These are phyloP conservation scores for Neocrepidodera transversa DNA, from an alignment of 2,888 invertebrate genomes.

Conservation along the genomic window DNA sequence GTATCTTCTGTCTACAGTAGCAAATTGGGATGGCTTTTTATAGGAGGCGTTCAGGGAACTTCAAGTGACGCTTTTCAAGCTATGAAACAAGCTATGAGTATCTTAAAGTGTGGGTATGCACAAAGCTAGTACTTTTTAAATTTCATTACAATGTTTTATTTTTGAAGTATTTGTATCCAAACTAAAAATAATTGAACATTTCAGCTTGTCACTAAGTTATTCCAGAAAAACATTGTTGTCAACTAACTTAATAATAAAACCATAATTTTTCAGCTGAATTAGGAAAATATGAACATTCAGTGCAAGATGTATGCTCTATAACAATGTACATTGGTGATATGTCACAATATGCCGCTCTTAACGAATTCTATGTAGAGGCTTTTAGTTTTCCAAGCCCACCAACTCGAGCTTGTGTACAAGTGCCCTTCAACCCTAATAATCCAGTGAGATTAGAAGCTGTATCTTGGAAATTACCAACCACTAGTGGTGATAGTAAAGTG, in stretches of 20 bases:
- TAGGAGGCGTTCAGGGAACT: slow-evolving; percentile 80
- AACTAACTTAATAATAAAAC: not conserved
- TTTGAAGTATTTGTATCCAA: not conserved
- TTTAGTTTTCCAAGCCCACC: slow-evolving; percentile 84
- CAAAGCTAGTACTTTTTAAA: slow-evolving; percentile 28
- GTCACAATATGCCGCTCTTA: slow-evolving; percentile 78
- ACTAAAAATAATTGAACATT: not conserved
- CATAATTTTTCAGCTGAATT: slow-evolving; percentile 40
- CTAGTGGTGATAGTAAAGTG: slow-evolving; percentile 45
- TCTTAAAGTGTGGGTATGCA: slow-evolving; percentile 79
- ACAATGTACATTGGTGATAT: slow-evolving; percentile 86
- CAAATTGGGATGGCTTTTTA: slow-evolving; percentile 82
- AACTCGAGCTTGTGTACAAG: slow-evolving; percentile 83
- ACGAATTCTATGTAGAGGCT: slow-evolving; percentile 76
- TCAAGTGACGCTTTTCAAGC: slow-evolving; percentile 70
- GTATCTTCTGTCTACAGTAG: slow-evolving; percentile 44
- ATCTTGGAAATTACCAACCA: slow-evolving; percentile 63
- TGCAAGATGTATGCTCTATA: slow-evolving; percentile 79
- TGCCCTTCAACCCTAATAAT: slow-evolving; percentile 71
- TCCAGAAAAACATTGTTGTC: not conserved
- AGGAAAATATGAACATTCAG: slow-evolving; percentile 58
- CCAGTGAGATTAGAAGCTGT: slow-evolving; percentile 82
- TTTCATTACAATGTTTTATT: not conserved
- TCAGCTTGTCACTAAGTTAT: no score
- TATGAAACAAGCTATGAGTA: slow-evolving; percentile 74